These are phyloP conservation scores for Rapana venosa DNA, from an alignment of 2,888 invertebrate genomes.

Conservation along the genomic window DNA sequence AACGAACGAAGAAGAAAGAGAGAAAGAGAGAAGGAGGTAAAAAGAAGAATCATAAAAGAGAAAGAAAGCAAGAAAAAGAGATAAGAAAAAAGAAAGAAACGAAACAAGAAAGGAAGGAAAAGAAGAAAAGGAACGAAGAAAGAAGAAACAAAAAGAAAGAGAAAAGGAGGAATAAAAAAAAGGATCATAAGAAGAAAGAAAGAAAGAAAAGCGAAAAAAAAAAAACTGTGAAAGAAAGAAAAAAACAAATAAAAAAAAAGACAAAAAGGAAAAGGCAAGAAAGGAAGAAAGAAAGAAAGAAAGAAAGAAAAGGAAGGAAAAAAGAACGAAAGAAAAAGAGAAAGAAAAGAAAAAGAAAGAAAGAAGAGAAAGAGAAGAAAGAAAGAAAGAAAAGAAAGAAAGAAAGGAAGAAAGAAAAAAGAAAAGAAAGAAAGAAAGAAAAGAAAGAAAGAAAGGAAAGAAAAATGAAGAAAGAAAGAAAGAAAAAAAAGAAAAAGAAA, in stretches of 20 bases:
- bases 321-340: neutral
- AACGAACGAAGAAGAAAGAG: neutral
- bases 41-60: neutral
- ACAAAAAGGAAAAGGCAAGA: neutral
- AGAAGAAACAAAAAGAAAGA: neutral
- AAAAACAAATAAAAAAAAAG: neutral
- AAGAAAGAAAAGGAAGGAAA: neutral
- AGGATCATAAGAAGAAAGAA: neutral
- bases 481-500: neutral
- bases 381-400: neutral
- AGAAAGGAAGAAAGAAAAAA: neutral
- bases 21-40: neutral
- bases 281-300: neutral
- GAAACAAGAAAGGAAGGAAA: neutral
- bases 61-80: neutral
- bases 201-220: neutral
- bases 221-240: neutral
- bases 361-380: neutral
- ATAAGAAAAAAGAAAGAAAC: neutral
- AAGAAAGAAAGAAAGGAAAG: neutral
- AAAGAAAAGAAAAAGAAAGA: neutral
- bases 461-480: neutral
- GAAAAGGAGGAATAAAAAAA: neutral
- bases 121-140: neutral
- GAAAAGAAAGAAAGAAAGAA: neutral